Percentiles rank a stretch among this genome's conserved stretches.
Evolutionary conservation across 2,888 invertebrate genomes (phyloP).

Genomic region (Hypselothyrea guttata): DNA sequence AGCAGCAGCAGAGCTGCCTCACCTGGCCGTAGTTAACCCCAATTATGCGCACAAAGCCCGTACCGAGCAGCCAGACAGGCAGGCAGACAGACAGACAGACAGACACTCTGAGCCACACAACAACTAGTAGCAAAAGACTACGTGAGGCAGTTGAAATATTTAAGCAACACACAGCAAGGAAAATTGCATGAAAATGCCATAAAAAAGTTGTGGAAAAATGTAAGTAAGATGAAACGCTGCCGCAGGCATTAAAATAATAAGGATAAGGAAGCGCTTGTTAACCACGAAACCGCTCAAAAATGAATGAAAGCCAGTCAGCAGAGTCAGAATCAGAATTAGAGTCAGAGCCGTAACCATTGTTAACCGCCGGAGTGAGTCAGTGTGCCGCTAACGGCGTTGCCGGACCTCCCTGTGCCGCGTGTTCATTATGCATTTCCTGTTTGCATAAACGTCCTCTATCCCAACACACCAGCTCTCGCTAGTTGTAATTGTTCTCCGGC

Average conservation of each 20-base stretch:
- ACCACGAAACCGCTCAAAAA: constrained; percentile 75
- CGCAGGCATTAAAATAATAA: constrained; percentile 79
- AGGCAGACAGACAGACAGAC: constrained; percentile 16
- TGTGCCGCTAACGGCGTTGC: constrained; percentile 35
- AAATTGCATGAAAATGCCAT: constrained; percentile 44
- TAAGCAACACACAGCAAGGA: constrained; percentile 52
- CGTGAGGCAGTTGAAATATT: constrained; percentile 67
- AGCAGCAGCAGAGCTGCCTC: constrained; percentile 25
- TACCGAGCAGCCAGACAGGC: constrained; percentile 24
- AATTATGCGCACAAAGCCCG: constrained; percentile 67
- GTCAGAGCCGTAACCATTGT: constrained; percentile 8
- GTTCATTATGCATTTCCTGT: constrained; percentile 77
- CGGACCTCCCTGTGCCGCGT: constrained; percentile 45
- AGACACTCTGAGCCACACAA: constrained; percentile 4
- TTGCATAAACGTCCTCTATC: constrained; percentile 66
- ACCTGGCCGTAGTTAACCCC: constrained; percentile 76
- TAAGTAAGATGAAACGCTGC: constrained; percentile 77
- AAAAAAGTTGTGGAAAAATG: constrained; percentile 35
- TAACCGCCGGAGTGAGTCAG: constrained; percentile 43
- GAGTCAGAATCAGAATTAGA: constrained; percentile 5
- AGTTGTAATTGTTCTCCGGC: constrained; percentile 68
- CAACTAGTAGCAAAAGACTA: constrained; percentile 33
- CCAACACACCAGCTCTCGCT: constrained; percentile 24
- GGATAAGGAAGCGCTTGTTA: constrained; percentile 78
- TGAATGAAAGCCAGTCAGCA: constrained; percentile 53